A percentile compares a stretch with the other conserved stretches of the same genome.
These are phyloP conservation scores for Porites cylindrica DNA, from an alignment of 92 coral and sea anemone species.

Conservation along the genomic window DNA sequence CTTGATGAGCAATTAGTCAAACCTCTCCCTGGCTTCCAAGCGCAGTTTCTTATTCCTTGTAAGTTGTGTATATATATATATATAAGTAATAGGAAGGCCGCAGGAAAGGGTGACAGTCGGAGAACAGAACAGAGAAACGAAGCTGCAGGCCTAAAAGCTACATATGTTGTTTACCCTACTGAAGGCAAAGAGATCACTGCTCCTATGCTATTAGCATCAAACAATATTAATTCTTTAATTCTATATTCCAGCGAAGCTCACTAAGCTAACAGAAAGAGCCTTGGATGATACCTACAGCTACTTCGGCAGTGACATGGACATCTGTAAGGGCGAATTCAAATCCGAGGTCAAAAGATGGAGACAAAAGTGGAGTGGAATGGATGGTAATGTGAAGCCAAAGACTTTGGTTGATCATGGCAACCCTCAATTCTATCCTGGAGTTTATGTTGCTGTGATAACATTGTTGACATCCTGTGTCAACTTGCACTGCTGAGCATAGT, in stretches of 20 bases:
- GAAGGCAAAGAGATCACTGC: constrained; percentile 5
- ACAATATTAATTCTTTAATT: not conserved
- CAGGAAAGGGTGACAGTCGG: too few species aligned
- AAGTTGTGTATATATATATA: too few species aligned
- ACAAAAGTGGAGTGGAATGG: not conserved
- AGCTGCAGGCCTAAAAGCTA: not conserved
- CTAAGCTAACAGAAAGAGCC: not conserved
- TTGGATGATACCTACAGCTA: not conserved
- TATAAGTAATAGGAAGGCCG: too few species aligned
- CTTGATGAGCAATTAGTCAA: too few species aligned
- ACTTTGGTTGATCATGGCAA: not conserved
- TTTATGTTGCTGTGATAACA: not conserved
- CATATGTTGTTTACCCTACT: not conserved
- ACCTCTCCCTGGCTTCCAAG: too few species aligned
- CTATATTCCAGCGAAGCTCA: constrained; percentile 1
- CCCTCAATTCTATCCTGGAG: constrained; percentile 16
- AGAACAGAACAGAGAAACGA: too few species aligned
- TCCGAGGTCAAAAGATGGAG: constrained; percentile 15
- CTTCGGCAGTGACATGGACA: constrained; percentile 11
- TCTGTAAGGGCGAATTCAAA: constrained; percentile 4
- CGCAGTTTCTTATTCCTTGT: too few species aligned
- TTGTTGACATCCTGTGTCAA: too few species aligned
- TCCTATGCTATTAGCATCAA: not conserved
- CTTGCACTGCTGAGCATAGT: not conserved
- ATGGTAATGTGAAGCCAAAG: constrained; percentile 2